These are phyloP conservation scores for Limnothrissa miodon DNA, from an alignment of 2,113 vertebrate species.

Conservation along the genomic window DNA sequence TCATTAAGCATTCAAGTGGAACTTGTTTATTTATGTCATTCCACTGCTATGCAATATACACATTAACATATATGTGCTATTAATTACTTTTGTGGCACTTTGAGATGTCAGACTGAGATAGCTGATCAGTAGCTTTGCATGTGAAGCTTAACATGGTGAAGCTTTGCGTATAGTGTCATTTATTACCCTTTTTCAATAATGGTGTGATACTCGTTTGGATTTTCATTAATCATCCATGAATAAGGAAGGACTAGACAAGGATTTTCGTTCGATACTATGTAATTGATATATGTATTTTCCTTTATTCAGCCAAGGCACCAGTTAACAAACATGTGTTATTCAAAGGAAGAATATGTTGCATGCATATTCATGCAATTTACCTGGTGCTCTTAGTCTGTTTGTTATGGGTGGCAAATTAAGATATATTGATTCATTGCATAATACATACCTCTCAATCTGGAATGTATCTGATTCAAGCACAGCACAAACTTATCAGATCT, in stretches of 20 bases:
- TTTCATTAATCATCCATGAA: not conserved
- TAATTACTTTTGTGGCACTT: conserved; percentile 21
- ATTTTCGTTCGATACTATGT: not conserved
- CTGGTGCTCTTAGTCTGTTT: not conserved
- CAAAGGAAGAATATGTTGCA: not conserved
- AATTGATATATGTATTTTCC: not conserved
- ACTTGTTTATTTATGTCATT: conserved; percentile 20
- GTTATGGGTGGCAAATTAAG: not conserved
- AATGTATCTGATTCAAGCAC: conserved; percentile 3
- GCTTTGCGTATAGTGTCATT: not conserved
- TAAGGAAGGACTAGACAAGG: not conserved
- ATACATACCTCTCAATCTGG: not conserved
- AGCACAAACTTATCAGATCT: not conserved
- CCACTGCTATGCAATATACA: conserved; percentile 26
- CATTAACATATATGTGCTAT: conserved; percentile 24
- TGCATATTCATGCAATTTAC: not conserved
- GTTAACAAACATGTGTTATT: not conserved
- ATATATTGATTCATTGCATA: conserved; percentile 8
- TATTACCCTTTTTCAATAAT: not conserved
- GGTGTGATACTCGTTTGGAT: conserved; percentile 4
- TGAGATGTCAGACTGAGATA: not conserved
- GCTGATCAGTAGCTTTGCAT: conserved; percentile 1
- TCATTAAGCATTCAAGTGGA: conserved; percentile 23
- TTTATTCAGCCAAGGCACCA: not conserved
- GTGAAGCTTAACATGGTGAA: conserved; percentile 17